Evolutionary conservation across 2,888 invertebrate species (phyloP).

Genomic region (Ophonus ardosiacus): DNA sequence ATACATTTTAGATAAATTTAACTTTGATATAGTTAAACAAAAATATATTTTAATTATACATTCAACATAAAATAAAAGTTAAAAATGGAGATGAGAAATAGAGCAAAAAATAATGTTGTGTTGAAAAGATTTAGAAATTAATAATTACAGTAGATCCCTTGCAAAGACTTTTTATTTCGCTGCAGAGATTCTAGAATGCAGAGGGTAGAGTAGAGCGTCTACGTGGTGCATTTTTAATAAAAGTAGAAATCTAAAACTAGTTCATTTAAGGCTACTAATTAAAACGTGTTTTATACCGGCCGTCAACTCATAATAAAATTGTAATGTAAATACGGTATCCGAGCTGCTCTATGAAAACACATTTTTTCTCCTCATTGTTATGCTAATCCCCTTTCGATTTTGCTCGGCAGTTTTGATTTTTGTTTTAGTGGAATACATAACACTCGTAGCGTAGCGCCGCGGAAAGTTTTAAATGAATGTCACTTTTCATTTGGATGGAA

Average conservation of each 20-base stretch:
- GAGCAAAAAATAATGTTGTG: too few species aligned
- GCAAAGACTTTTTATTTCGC: background rate
- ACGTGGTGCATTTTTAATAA: background rate
- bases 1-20: too few species aligned
- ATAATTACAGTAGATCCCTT: too few species aligned
- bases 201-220: background rate
- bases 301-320: background rate
- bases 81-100: too few species aligned
- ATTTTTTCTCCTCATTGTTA: constrained; percentile 35
- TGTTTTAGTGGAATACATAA: constrained; percentile 22
- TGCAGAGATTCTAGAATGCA: background rate
- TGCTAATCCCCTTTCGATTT: constrained; percentile 37
- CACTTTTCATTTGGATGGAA: constrained; percentile 6
- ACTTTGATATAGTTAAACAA: too few species aligned
- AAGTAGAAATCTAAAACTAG: background rate
- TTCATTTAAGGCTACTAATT: background rate
- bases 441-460: background rate
- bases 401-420: constrained; percentile 25
- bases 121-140: too few species aligned
- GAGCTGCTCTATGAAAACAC: constrained; percentile 1
- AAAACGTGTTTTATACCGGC: background rate
- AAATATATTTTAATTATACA: too few species aligned
- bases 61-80: too few species aligned
- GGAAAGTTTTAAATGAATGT: constrained; percentile 5
- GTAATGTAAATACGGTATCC: background rate